These are phyloP conservation scores for Drosophila mercatorum DNA, from an alignment of 2,888 invertebrate species.

Conservation along the genomic window DNA sequence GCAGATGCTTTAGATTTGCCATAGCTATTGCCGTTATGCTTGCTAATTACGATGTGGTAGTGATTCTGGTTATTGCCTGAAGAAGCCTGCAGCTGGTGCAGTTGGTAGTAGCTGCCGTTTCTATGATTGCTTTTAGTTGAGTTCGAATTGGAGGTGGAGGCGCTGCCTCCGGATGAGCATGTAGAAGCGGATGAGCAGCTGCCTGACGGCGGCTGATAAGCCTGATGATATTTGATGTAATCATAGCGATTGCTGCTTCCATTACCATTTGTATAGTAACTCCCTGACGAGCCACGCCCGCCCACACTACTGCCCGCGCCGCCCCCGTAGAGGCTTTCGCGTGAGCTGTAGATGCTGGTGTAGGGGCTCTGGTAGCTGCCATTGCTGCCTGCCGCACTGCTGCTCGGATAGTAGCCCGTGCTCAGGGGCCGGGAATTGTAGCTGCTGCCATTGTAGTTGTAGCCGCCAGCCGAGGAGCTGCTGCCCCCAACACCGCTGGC, in stretches of 20 bases:
- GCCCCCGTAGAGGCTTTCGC: constrained; percentile 82
- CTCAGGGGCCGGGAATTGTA: constrained; percentile 79
- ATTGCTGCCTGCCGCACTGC: constrained; percentile 53
- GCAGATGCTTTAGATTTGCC: constrained; percentile 65
- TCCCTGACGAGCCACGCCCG: constrained; percentile 64
- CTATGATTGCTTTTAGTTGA: constrained; percentile 50
- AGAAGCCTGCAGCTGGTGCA: constrained; percentile 43
- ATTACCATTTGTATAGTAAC: constrained; percentile 80
- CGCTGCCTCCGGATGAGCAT: constrained; percentile 51
- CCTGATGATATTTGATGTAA: constrained; percentile 61
- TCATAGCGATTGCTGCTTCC: constrained; percentile 57
- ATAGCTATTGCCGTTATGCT: constrained; percentile 58
- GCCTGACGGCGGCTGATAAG: constrained; percentile 48
- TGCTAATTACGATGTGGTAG: constrained; percentile 64
- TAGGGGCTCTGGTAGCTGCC: constrained; percentile 83
- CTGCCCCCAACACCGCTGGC: constrained; percentile 39
- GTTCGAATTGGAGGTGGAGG: constrained; percentile 28
- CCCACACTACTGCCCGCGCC: constrained; percentile 43
- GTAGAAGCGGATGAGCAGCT: constrained; percentile 53
- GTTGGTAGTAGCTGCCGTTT: constrained; percentile 55
- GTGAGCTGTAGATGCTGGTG: constrained; percentile 82
- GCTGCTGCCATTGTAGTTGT: constrained; percentile 59
- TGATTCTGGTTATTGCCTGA: constrained; percentile 57
- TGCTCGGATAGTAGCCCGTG: constrained; percentile 82
- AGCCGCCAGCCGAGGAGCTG: constrained; percentile 28